Conservation (phyloP, 2,797 vertebrate genomes). For the Labroides dimidiatus region DNA sequence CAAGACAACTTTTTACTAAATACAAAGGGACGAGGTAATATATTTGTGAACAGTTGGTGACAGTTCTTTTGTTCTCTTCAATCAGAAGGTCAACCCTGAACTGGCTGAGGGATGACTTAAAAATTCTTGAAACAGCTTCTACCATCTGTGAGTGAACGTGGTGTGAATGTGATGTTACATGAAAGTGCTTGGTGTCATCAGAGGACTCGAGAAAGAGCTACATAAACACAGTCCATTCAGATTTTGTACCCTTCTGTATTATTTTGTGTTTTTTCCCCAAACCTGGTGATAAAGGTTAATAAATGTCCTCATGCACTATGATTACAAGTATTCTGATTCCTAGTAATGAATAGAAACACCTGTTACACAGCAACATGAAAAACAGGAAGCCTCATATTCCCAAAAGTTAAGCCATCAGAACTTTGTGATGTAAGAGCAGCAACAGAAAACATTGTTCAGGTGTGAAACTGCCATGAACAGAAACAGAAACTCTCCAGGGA, state of each 20-base stretch:
- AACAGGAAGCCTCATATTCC: conserved; percentile 71
- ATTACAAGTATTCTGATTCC: conserved; percentile 15
- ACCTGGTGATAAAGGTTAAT: background rate
- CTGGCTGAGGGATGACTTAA: too few relatives aligned
- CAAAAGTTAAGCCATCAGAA: conserved; percentile 34
- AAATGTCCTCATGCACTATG: background rate
- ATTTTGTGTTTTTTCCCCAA: background rate
- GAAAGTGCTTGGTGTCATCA: too few relatives aligned
- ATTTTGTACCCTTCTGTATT: background rate
- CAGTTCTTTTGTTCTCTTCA: too few relatives aligned
- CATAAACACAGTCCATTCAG: too few relatives aligned
- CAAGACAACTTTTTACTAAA: too few relatives aligned
- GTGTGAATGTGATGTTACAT: too few relatives aligned
- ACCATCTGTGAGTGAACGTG: too few relatives aligned
- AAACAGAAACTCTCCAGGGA: conserved; percentile 39
- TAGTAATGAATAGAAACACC: conserved; percentile 15
- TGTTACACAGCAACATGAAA: conserved; percentile 37
- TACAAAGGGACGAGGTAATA: too few relatives aligned
- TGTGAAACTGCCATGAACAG: conserved; percentile 31
- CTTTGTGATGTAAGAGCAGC: conserved; percentile 26
- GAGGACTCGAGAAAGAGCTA: too few relatives aligned
- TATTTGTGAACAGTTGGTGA: too few relatives aligned
- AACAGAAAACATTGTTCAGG: conserved; percentile 53
- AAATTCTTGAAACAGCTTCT: too few relatives aligned
- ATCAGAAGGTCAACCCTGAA: too few relatives aligned